These are phyloP conservation scores for Astreopora myriophthalma DNA, from an alignment of 64 coral and sea anemone species.

Conservation along the genomic window DNA sequence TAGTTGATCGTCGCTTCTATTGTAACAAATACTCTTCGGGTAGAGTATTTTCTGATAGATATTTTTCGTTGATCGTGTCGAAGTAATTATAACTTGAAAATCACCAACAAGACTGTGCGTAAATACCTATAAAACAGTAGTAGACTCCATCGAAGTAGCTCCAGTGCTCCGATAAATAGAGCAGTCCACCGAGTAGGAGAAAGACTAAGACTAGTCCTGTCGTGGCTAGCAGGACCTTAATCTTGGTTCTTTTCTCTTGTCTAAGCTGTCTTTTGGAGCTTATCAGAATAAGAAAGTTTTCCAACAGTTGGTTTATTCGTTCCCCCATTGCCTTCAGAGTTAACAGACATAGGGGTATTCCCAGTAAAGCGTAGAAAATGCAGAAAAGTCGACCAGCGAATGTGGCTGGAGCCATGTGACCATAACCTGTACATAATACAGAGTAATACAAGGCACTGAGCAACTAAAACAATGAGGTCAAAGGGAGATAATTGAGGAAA, in stretches of 20 bases:
- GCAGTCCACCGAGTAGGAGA: conserved; percentile 66
- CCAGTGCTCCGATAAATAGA: conserved; percentile 76
- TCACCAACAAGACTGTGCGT: not conserved
- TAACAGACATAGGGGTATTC: conserved; percentile 70
- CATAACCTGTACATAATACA: conserved; percentile 34
- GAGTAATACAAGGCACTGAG: not conserved
- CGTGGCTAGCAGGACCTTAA: conserved; percentile 42
- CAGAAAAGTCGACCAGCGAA: conserved; percentile 67
- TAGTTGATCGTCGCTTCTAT: too few species aligned
- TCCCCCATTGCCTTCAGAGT: conserved; percentile 70
- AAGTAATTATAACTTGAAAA: too few species aligned
- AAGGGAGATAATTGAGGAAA: too few species aligned
- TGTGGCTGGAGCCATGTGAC: conserved; percentile 70
- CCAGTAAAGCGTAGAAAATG: conserved; percentile 70
- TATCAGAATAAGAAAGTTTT: conserved; percentile 23
- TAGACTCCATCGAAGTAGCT: conserved; percentile 75
- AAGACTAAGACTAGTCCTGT: conserved; percentile 26
- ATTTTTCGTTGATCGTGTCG: too few species aligned
- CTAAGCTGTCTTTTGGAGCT: conserved; percentile 42
- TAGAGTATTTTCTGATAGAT: too few species aligned
- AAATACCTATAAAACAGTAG: conserved; percentile 79
- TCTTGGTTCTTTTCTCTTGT: conserved; percentile 40
- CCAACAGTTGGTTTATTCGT: conserved; percentile 57
- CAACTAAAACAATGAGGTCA: not conserved
- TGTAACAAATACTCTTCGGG: too few species aligned